Base-by-base conservation (phyloP, 2,888 invertebrate species). In the Luffia ferchaultella region DNA sequence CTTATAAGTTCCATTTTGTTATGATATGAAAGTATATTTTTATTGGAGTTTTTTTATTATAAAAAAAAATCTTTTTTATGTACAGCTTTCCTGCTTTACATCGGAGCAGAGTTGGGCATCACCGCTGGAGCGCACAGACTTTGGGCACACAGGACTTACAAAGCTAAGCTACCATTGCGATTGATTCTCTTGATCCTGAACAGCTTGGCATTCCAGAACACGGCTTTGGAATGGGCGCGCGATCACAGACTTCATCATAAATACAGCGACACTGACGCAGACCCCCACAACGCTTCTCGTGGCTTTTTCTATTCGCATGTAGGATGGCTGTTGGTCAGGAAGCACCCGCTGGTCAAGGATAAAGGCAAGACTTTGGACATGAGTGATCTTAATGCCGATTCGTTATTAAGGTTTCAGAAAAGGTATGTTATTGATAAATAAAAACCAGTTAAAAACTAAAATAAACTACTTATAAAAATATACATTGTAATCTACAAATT, bases 251-350 rank as follows among this genome's bases (percentile, higher is more conserved):
- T 89, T 9, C 90, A 93, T 62, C 93, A 93, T 71, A 93, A 92
- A 63, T 92, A 87, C 77, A 88, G 88, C 52, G 92, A 93, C 63
- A 93, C 92, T 0, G 87, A 92, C 63, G 92, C 91, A 0, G 92
- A 93, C 66, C 93, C 93, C 0, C 91, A 92, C 64, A 92, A 93
- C 62, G 89, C 91, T 0, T 87, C 62, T 7, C 78, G 92, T 47
- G 95, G 95, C 1, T 92, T 95, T 71, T 94, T 94, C 80, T 94
- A 91, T 68, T 85, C 93, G 0, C 94, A 95, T 67, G 82, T 94
- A 48, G 94, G 94, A n/a, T 95, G 94, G 94, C 72, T 94, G 42
- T 64, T 94, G 48, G 87, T 87, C 55, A 86, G 85, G 52, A 93
- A 93, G 69, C 93, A 93, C 61, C 89, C 90, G 0, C 89, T 90